phyloP scores from a whole-genome alignment of 2,888 invertebrate genomes.

The Cheilosia urbana region DNA sequence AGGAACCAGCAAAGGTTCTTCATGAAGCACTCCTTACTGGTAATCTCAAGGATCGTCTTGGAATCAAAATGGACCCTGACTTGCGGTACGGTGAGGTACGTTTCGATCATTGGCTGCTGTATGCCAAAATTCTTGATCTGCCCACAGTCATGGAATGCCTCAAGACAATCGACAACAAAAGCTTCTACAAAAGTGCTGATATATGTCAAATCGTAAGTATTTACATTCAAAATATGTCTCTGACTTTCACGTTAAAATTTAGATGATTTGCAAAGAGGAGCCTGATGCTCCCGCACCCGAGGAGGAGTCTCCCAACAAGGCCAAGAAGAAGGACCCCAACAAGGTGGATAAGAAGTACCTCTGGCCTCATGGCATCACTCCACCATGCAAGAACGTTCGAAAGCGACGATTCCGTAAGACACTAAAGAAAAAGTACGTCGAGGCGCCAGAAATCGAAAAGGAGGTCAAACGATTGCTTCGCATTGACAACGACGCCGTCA shows the following conservation, averaged over 20 bases:
- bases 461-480: slow-evolving; percentile 96
- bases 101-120: slow-evolving; percentile 94
- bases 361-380: slow-evolving; percentile 97
- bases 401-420: slow-evolving; percentile 97
- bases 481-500: slow-evolving; percentile 96
- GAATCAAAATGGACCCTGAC: slow-evolving; percentile 94
- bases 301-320: slow-evolving; percentile 91
- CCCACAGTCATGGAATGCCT: slow-evolving; percentile 96
- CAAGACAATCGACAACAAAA: slow-evolving; percentile 98
- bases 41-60: slow-evolving; percentile 92
- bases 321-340: slow-evolving; percentile 92
- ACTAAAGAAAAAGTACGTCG: slow-evolving; percentile 97
- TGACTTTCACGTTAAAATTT: slow-evolving; percentile 51
- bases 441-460: slow-evolving; percentile 98
- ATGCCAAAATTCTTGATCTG: slow-evolving; percentile 94
- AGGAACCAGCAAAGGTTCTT: slow-evolving; percentile 90
- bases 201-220: slow-evolving; percentile 91
- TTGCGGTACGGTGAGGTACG: slow-evolving; percentile 94
- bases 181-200: slow-evolving; percentile 98
- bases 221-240: not conserved
- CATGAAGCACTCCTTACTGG: slow-evolving; percentile 91
- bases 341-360: slow-evolving; percentile 95
- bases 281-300: slow-evolving; percentile 89
- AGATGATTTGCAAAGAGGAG: slow-evolving; percentile 95
- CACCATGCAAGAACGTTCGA: slow-evolving; percentile 97